These are phyloP conservation scores for Copsychus sechellarum DNA, from an alignment of 2,113 vertebrate genomes.

Conservation along the genomic window DNA sequence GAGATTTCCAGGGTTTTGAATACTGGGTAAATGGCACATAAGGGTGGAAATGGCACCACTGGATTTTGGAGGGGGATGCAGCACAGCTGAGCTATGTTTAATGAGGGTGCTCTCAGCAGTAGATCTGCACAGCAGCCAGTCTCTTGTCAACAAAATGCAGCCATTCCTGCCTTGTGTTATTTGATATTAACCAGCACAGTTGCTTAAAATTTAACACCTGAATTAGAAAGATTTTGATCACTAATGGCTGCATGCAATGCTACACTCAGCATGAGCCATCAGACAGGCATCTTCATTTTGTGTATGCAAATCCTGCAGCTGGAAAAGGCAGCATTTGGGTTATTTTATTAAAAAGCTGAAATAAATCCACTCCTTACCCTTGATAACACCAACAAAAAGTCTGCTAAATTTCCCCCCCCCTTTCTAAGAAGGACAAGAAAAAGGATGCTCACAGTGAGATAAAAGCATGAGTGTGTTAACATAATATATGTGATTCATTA, in stretches of 20 bases:
- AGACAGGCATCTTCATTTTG: slow-evolving; percentile 30
- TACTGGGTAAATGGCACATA: not conserved
- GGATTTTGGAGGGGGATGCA: not conserved
- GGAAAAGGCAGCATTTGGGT: not conserved
- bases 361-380: not conserved
- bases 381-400: not conserved
- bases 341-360: not conserved
- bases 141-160: not conserved
- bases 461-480: not conserved
- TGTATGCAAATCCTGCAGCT: not conserved
- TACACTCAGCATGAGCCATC: slow-evolving; percentile 9
- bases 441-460: not conserved
- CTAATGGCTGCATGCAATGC: slow-evolving; percentile 2
- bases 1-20: not conserved
- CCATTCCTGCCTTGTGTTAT: not conserved
- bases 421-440: not conserved
- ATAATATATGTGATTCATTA: not conserved
- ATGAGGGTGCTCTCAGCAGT: not conserved
- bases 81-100: not conserved
- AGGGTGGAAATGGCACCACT: not conserved
- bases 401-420: not conserved
- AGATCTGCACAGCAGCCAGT: not conserved
- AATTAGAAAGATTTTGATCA: slow-evolving; percentile 57
- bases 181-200: slow-evolving; percentile 33
- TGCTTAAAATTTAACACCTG: slow-evolving; percentile 57